phyloP scores from a whole-genome alignment of 2,797 vertebrate genomes.

The Poecilia wingei region DNA sequence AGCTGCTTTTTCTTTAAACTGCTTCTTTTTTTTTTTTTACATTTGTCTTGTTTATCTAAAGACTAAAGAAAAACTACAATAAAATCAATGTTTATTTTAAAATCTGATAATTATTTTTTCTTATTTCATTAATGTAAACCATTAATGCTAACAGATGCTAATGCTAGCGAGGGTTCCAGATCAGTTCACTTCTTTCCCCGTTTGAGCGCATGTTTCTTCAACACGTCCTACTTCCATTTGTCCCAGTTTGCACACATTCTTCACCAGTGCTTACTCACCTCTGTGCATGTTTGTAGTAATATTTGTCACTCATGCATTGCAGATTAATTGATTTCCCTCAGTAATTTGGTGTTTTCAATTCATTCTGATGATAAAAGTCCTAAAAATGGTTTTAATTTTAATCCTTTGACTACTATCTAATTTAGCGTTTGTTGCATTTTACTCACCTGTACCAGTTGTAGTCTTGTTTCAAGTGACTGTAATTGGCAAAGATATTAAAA shows the following conservation, averaged over 20 bases:
- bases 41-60: too few species aligned
- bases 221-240: too few species aligned
- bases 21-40: background rate
- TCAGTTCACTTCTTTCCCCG: too few species aligned
- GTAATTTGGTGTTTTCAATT: background rate
- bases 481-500: background rate
- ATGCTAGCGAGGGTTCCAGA: too few species aligned
- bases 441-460: background rate
- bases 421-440: background rate
- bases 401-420: background rate
- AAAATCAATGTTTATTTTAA: background rate
- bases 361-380: background rate
- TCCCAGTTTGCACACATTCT: too few species aligned
- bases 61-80: background rate
- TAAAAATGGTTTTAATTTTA: background rate
- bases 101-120: background rate
- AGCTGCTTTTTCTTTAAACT: background rate
- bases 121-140: background rate
- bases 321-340: background rate
- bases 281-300: background rate
- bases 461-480: background rate
- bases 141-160: background rate
- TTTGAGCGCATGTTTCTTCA: too few species aligned
- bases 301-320: background rate
- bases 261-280: background rate